Base-by-base conservation (phyloP, 2,888 invertebrate genomes). In the Drosophila kambysellisi region DNA sequence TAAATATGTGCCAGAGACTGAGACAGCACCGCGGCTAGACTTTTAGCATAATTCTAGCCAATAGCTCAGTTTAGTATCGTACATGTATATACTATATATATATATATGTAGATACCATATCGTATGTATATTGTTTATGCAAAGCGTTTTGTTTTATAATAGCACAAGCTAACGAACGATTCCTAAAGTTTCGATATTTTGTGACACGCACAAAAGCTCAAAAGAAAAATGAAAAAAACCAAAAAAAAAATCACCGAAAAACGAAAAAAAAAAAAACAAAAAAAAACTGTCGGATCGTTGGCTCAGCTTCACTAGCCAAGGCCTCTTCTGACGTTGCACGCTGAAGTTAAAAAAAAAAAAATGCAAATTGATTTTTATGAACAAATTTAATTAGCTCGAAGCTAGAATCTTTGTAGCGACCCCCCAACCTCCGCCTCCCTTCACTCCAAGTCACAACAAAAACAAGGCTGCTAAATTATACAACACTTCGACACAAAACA, bases 341-440 rank as follows among this genome's bases (percentile, higher is more conserved):
- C 77, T 79, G 54, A 33, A 29, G 41, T 51, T 60, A 25, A 56
- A 83, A 79, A 88, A 90, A 80, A 81, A 90, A 81, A 81, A 90
- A 90, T 90, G 90, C 89, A 90, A 90, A 90, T 90, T 89, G 86
- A 87, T 84, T 90, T 88, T 79, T 77, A 85, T 85, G 83, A 85
- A 90, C 87, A 90, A 88, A 90, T 90, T 90, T 90, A 90, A 90
- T 90, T 90, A 90, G 88, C 88, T 90, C 88, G 86, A 75, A 88
- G 88, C 90, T 81, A 90, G 89, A 89, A 83, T 82, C 75, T 77
- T 77, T 41, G 58, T 32, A 37, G 62, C 56, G 65, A 62, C 25
- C n/a, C 39, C 29, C 67, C 46, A 7, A 32, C 20, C 46, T 4
- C 17, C 61, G 6, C 20, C 61, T 5, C 43, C 32, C 20, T 39